Evolutionary conservation across 1,140 invertebrate genomes (phyloP), one percentile per base, ranked within the genome.

Genomic region (Halictus rubicundus): DNA sequence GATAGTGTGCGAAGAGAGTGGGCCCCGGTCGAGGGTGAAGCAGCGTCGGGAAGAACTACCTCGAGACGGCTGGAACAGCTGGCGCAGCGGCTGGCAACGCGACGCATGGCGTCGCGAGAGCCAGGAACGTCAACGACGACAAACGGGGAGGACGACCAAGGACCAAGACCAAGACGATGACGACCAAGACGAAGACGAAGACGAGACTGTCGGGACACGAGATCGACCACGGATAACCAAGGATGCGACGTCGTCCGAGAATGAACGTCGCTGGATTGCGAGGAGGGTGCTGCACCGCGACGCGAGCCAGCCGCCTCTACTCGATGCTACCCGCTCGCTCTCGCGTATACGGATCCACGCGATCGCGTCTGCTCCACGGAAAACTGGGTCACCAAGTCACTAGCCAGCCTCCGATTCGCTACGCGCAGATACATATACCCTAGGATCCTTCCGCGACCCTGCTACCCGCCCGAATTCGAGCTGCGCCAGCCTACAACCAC

Each of bases 51-150:
- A 71, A 63, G 42, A 78, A 70, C 49, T 89, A 89, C 88, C 88
- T 89, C 88, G 80, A 87, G 70, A 81, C 81, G 80, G 78, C 64
- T 64, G 54, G 88, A 87, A 87, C 88, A 88, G 87, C 87, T 89
- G 87, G 83, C 73, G 70, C 88, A 89, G 75, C 78, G 79, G 80
- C 72, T 80, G 57, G 88, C 73, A 23, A 88, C 83, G 71, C 88
- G 88, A 57, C 85, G 83, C 88, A 89, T 88, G 60, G 54, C 75
- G 68, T 32, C 54, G 63, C 74, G 49, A 64, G 37, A 6, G 10
- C 9, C 27, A 54, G 73, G 52, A 37, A 16, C 49, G 64, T 65
- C 16, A 19, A 65, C 63, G 64, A 25, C 54, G 42, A 25, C 12
- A 65, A 46, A n/a, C n/a, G n/a, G 37, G 60, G 70, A 23, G 4